Conservation (phyloP, 2,888 invertebrate genomes). For the Eurytoma californica region DNA sequence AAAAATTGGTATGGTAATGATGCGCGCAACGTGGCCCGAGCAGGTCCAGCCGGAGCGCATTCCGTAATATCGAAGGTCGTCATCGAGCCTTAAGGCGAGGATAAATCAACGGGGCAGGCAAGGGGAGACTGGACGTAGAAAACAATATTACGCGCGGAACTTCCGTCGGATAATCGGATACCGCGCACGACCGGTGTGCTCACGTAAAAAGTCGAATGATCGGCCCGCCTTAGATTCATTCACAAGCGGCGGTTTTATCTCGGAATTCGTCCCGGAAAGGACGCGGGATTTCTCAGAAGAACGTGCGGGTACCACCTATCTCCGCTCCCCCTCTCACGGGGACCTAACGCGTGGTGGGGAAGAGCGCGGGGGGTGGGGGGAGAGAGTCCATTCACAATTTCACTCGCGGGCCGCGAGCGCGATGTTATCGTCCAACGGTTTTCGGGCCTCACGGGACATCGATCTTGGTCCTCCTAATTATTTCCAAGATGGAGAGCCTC, state of each 20-base stretch:
- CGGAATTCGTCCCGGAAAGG: constrained; percentile 75
- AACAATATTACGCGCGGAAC: constrained; percentile 60
- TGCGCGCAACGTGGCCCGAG: constrained; percentile 11
- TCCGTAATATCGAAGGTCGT: constrained; percentile 48
- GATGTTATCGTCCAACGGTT: constrained; percentile 69
- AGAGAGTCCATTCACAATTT: constrained; percentile 38
- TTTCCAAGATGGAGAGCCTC: constrained; percentile 69
- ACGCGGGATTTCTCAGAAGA: constrained; percentile 74
- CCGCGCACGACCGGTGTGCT: background rate
- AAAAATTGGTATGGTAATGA: constrained; percentile 3
- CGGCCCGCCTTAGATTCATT: constrained; percentile 72
- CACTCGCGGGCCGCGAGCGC: constrained; percentile 68
- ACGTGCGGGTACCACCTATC: constrained; percentile 55
- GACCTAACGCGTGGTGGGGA: constrained; percentile 32
- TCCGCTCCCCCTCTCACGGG: constrained; percentile 50
- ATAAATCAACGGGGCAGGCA: constrained; percentile 34
- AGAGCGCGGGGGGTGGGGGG: constrained; percentile 18
- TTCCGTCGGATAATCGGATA: constrained; percentile 56
- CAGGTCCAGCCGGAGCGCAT: constrained; percentile 16
- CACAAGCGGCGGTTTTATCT: constrained; percentile 72
- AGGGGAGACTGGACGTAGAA: constrained; percentile 40
- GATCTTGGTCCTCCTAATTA: constrained; percentile 74
- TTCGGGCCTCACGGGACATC: constrained; percentile 67
- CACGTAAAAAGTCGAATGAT: constrained; percentile 14
- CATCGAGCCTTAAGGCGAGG: constrained; percentile 35